Evolutionary conservation across 2,113 vertebrate genomes (phyloP).

Genomic region (Copsychus sechellarum): DNA sequence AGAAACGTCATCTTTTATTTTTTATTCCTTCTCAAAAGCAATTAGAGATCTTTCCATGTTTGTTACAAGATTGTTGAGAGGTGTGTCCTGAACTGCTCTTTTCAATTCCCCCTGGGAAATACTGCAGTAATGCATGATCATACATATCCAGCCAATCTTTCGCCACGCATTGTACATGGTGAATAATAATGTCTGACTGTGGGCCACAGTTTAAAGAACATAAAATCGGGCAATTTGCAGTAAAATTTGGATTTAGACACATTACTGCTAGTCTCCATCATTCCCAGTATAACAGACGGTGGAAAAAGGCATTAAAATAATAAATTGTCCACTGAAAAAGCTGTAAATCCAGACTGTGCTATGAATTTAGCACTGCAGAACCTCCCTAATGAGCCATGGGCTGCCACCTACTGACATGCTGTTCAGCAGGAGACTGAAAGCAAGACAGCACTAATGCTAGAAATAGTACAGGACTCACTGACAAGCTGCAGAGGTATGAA

Average conservation of each 20-base stretch:
- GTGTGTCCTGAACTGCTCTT: not conserved
- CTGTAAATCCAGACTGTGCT: constrained; percentile 40
- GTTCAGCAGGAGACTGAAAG: constrained; percentile 27
- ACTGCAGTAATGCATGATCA: not conserved
- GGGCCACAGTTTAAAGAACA: constrained; percentile 40
- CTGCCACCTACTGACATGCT: constrained; percentile 53
- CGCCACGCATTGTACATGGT: not conserved
- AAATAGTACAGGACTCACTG: not conserved
- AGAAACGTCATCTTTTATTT: not conserved
- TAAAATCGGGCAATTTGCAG: constrained; percentile 57
- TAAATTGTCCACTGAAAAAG: constrained; percentile 49
- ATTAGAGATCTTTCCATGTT: not conserved
- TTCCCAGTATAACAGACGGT: constrained; percentile 21
- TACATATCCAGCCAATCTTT: not conserved
- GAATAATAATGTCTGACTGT: constrained; percentile 42
- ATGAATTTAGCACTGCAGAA: not conserved
- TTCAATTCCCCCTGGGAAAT: not conserved
- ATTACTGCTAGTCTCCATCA: constrained; percentile 24
- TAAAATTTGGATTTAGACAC: constrained; percentile 60
- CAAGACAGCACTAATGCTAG: not conserved
- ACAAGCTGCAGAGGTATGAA: not conserved
- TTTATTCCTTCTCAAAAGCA: not conserved
- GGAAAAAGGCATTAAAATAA: constrained; percentile 61
- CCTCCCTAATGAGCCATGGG: constrained; percentile 58
- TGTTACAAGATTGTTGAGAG: not conserved